These are phyloP conservation scores for Etheostoma nigrum DNA, from an alignment of 2,797 vertebrate species.

Conservation along the genomic window DNA sequence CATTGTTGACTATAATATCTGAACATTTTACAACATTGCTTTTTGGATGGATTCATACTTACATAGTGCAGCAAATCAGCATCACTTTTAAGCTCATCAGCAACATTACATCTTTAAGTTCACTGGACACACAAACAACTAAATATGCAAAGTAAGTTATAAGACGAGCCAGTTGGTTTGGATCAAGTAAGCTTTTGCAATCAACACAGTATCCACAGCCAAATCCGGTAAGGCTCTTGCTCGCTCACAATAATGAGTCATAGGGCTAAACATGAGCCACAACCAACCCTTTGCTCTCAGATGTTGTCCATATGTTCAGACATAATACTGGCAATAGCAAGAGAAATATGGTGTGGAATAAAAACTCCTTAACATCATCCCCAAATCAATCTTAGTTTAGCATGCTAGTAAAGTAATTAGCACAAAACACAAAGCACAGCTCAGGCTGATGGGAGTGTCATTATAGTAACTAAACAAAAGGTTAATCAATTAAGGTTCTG, in stretches of 20 bases:
- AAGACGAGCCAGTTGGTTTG: slow-evolving; percentile 8
- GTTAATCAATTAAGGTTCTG: background rate
- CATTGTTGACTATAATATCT: background rate
- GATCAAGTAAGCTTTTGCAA: slow-evolving; percentile 5
- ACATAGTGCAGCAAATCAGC: background rate
- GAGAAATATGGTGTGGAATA: background rate
- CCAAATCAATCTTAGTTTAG: background rate
- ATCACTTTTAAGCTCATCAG: too few relatives aligned
- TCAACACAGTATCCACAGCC: slow-evolving; percentile 14
- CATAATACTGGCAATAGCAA: slow-evolving; percentile 37
- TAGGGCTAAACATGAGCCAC: slow-evolving; percentile 16
- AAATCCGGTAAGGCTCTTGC: background rate
- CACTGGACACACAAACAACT: background rate
- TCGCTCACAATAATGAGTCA: slow-evolving; percentile 49
- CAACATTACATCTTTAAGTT: too few relatives aligned
- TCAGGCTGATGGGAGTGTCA: too few relatives aligned
- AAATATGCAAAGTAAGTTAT: background rate
- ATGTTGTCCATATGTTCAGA: slow-evolving; percentile 53
- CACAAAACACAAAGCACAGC: background rate
- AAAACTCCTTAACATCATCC: background rate
- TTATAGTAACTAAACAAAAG: background rate
- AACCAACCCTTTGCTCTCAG: slow-evolving; percentile 10
- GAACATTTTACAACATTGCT: background rate
- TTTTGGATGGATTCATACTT: background rate
- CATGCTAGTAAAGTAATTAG: background rate